Evolutionary conservation across 1,140 invertebrate species (phyloP), one percentile per base, ranked within the genome.

Genomic region (Parapsyche elsis): DNA sequence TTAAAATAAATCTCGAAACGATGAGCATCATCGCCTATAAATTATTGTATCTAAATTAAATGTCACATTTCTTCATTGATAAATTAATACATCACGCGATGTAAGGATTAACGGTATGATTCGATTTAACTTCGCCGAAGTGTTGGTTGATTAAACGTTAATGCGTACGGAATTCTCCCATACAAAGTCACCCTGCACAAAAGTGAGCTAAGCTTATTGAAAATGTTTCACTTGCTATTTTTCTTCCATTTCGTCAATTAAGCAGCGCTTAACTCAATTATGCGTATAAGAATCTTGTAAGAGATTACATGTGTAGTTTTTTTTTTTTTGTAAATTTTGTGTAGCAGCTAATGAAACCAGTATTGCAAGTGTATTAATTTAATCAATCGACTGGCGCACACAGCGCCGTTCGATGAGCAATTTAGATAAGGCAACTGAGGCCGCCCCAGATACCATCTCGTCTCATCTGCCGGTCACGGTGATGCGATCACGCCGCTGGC

Each of bases 391-490:
- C 57, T 44, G 16, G 16, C 19, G 77, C 44, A 49, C 59, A 53
- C 45, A 14, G 78, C 80, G 49, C 76, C 24, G 67, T 79, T 79
- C 78, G 76, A 74, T 78, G 71, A 78, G 70, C 80, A 78, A 81
- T 81, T 81, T 79, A 81, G 80, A 81, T 81, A 74, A 46, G 61
- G 26, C 9, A 21, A 21, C 23, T 75, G 53, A 53, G 70, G 26
- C 64, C 21, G 30, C 44, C 9, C 44, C 1, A 53, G 80, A 81
- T 81, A 61, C 23, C 9, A 81, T 81, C 76, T 67, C 9, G 19
- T 38, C 38, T 74, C 77, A 57, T 79, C 76, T 71, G 73, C 53
- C 26, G 76, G 67, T 81, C 45, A 80, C 71, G 38, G 71, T 64
- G 75, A 64, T 77, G 24, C 14, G 19, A 67, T 67, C 61, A 67